Evolutionary conservation across 2,888 invertebrate species (phyloP), one percentile per base, ranked within the genome.

Genomic region (Orthosia gracilis): DNA sequence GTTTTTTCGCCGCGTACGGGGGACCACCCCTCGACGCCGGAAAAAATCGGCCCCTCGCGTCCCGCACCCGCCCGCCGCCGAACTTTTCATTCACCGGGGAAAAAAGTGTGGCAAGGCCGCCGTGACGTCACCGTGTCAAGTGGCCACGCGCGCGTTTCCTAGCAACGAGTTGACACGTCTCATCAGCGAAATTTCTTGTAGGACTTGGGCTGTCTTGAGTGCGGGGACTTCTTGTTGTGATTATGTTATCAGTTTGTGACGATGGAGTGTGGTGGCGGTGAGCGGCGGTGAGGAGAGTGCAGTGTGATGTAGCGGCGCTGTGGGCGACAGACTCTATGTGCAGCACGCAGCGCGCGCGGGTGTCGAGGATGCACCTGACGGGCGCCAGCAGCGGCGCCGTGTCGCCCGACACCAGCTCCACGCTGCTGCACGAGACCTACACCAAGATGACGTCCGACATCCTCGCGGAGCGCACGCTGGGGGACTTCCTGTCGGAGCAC

Each of bases 381-480:
- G 94, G 95, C 90, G 96, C 95, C 83, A 92, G 92, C 87, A 94
- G 93, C 87, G 97, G 97, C 89, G 97, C 97, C 89, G 97, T 97
- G 92, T 97, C 98, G 91, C 97, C 98, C 76, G 97, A 98, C 92
- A 97, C 97, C 91, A 97, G 97, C 94, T 97, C 97, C 86, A 97
- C 97, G 85, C 94, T 98, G 87, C 97, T 98, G 85, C 98, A 98
- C 92, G 98, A 98, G 95, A 98, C 98, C 82, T 98, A 98, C 96
- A 98, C 98, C 72, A 98, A 98, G 96, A 98, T 98, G 97, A 98
- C 98, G 86, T 98, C 98, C 15, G 98, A 98, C 94, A 98, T 98
- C 92, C 97, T 99, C 87, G 98, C 98, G 13, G 99, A 98, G 94
- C 96, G 98, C 85, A 98, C 98, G 12, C 96, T 99, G 78, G 98